Percentiles rank a stretch among this genome's conserved stretches.
Evolutionary conservation across 2,888 invertebrate genomes (phyloP).

Genomic region (Eurois occulta): DNA sequence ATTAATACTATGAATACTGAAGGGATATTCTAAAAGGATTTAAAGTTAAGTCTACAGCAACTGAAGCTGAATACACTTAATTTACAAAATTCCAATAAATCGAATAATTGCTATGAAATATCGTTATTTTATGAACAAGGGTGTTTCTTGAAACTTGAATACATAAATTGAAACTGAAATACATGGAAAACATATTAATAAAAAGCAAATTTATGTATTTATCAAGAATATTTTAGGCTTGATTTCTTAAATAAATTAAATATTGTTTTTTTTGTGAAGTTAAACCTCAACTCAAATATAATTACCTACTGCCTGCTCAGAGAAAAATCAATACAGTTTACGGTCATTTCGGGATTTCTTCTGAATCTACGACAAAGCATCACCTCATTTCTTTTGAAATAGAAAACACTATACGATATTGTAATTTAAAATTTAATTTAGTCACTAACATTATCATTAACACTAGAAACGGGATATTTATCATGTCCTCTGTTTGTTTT

Average conservation of each 20-base stretch:
- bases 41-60: slow-evolving; percentile 5
- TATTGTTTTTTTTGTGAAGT: too few relatives aligned
- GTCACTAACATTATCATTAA: too few relatives aligned
- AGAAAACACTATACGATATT: not conserved
- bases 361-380: not conserved
- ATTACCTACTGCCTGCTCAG: too few relatives aligned
- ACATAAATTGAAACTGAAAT: not conserved
- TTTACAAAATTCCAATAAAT: not conserved
- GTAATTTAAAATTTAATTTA: slow-evolving; percentile 11
- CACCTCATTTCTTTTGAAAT: not conserved
- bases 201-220: not conserved
- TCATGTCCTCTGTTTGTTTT: too few relatives aligned
- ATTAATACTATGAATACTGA: slow-evolving; percentile 30
- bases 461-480: too few relatives aligned
- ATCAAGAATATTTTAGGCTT: too few relatives aligned
- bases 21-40: slow-evolving; percentile 8
- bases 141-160: too few relatives aligned
- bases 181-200: not conserved
- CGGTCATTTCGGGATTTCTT: not conserved
- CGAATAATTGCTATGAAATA: not conserved
- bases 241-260: too few relatives aligned
- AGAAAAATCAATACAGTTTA: not conserved
- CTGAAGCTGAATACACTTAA: slow-evolving; percentile 6
- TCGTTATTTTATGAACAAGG: not conserved
- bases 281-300: not conserved